Evolutionary conservation across 2,797 vertebrate species (phyloP).

Genomic region (Corythornis leucogaster): DNA sequence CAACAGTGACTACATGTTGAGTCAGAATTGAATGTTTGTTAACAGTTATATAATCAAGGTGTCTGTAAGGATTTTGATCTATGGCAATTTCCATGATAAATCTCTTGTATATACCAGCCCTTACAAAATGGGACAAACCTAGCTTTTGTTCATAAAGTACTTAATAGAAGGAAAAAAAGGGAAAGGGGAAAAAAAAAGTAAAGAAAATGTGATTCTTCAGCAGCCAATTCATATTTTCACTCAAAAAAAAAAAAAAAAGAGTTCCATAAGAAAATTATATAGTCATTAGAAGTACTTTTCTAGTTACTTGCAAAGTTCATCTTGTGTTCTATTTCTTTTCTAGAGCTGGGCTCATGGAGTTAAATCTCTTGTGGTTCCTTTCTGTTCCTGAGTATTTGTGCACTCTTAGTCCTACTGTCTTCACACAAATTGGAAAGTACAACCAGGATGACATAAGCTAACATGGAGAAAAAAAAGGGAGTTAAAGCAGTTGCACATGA

Average conservation of each 20-base stretch:
- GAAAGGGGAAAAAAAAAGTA: background rate
- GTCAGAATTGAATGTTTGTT: background rate
- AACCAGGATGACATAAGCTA: background rate
- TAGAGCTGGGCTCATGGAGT: background rate
- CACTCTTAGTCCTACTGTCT: background rate
- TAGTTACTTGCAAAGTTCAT: background rate
- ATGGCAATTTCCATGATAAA: background rate
- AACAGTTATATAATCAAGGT: background rate
- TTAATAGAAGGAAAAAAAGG: background rate
- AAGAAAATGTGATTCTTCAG: background rate
- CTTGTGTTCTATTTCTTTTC: background rate
- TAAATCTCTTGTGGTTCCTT: background rate
- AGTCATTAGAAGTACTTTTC: background rate
- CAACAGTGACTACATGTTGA: background rate
- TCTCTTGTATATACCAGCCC: background rate
- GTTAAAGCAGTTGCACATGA: background rate
- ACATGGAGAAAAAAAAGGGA: background rate
- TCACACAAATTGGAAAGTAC: background rate
- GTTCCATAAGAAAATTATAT: background rate
- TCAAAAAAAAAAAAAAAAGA: background rate
- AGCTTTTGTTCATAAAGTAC: background rate
- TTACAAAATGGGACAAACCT: background rate
- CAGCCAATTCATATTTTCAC: background rate
- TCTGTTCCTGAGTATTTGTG: background rate
- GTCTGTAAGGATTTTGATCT: background rate